These are phyloP conservation scores for Stegostoma tigrinum DNA, from an alignment of 2,113 vertebrate genomes.

Conservation along the genomic window DNA sequence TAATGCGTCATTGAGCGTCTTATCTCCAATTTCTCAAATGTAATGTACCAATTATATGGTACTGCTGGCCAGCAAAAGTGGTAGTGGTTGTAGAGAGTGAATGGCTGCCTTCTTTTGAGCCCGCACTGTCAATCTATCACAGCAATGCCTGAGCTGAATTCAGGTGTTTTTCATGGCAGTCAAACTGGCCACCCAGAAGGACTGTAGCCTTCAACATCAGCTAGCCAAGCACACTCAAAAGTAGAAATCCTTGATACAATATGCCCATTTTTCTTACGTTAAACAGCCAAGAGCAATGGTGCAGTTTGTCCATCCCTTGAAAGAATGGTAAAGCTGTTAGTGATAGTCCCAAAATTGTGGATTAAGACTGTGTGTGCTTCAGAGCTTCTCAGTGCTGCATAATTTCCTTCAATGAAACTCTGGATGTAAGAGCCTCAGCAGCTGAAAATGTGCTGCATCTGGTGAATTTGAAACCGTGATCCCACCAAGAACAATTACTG, in stretches of 20 bases:
- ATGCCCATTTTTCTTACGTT: too few species aligned
- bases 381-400: not conserved
- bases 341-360: not conserved
- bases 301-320: not conserved
- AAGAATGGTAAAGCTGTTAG: not conserved
- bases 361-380: not conserved
- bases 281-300: not conserved
- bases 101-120: not conserved
- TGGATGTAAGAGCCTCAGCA: not conserved
- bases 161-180: not conserved
- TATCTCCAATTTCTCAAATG: not conserved
- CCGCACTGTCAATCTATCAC: not conserved
- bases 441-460: not conserved
- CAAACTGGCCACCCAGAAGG: not conserved
- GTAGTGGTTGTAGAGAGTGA: too few species aligned
- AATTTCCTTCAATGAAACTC: not conserved
- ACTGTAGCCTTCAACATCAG: not conserved
- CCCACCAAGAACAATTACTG: not conserved
- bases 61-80: not conserved
- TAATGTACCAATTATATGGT: not conserved
- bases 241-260: too few species aligned
- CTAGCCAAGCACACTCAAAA: not conserved
- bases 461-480: not conserved
- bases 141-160: not conserved
- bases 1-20: not conserved